Evolutionary conservation across 2,797 vertebrate genomes (phyloP), one percentile per base, ranked within the genome.

Genomic region (Rhodeus uyekii): DNA sequence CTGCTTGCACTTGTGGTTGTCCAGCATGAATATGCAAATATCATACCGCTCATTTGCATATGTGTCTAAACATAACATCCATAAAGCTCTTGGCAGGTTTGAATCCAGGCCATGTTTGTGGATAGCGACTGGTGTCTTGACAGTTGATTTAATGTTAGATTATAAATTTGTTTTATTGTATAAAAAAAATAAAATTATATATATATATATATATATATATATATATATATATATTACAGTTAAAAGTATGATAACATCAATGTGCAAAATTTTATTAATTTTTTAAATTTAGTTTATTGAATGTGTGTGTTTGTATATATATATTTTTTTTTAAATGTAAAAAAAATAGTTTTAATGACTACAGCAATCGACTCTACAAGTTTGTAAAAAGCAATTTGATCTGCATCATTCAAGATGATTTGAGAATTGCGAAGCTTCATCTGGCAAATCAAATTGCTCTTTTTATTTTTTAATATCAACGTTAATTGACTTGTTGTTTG

Each of bases 1-100:
- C 50, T 32, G 39, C 22, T 76, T 12, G 50, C 55, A 16, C 55
- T 76, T n/a, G 22, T 12, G 55, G 63, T 80, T 63, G 78, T 60
- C 71, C 27, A 44, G n/a, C 61, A 84, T 46, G 42, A 81, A 81
- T 80, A 80, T 80, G 71, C 72, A 76, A 80, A 75, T 81, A 34
- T 34, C 7, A 7, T 2, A 34, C 12, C 24, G 39, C 46, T 76
- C 9, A 84, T 63, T 81, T 79, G 68, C 76, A 83, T 79, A 67
- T 78, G 68, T 4, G 82, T 78, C 48, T 83, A 74, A 64, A 79
- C 58, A 53, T 60, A 74, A 74, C 68, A 61, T 74, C 34, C 44
- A 74, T 55, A 55, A 22, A 67, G 36, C 61, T 65, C 53, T 61
- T 80, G 83, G 64, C 78, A 38, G 42, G 32, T 69, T 76, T 46